Percentiles rank a stretch among this genome's conserved stretches.
These are phyloP conservation scores for Dasyprocta punctata DNA, from an alignment of 2,113 vertebrate genomes.

Conservation along the genomic window DNA sequence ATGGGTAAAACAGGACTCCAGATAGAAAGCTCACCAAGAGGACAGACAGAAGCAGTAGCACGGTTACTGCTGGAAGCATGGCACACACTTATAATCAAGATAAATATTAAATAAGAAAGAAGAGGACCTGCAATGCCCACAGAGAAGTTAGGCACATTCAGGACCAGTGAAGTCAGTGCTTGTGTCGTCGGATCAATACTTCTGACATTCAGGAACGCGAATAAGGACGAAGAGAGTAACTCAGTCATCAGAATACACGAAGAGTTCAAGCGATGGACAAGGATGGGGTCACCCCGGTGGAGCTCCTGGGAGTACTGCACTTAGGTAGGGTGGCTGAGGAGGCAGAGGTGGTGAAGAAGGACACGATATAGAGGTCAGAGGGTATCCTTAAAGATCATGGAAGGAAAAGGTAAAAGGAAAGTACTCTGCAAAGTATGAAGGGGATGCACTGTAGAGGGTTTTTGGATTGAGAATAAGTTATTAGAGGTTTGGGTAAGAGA, in stretches of 20 bases:
- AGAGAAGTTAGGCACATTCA: neutral
- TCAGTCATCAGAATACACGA: neutral
- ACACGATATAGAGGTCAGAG: neutral
- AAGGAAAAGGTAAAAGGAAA: neutral
- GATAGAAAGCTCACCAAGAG: neutral
- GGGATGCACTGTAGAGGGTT: neutral
- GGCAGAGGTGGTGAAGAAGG: neutral
- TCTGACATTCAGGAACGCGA: neutral
- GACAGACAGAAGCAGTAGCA: too few species aligned
- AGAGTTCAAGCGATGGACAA: neutral
- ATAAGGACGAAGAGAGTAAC: neutral
- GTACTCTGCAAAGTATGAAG: neutral
- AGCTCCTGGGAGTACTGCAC: neutral
- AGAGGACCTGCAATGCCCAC: neutral
- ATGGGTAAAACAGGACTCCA: neutral
- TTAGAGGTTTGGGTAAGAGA: neutral
- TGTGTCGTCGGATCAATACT: neutral
- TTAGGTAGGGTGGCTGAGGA: neutral
- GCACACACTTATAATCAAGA: neutral
- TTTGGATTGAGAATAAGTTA: neutral
- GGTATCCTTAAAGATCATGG: neutral
- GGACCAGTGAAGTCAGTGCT: neutral
- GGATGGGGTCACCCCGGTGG: neutral
- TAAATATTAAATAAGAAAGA: neutral
- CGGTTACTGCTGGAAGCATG: neutral